phyloP scores from a whole-genome alignment of 2,113 vertebrate genomes.

The Diglossa brunneiventris region DNA sequence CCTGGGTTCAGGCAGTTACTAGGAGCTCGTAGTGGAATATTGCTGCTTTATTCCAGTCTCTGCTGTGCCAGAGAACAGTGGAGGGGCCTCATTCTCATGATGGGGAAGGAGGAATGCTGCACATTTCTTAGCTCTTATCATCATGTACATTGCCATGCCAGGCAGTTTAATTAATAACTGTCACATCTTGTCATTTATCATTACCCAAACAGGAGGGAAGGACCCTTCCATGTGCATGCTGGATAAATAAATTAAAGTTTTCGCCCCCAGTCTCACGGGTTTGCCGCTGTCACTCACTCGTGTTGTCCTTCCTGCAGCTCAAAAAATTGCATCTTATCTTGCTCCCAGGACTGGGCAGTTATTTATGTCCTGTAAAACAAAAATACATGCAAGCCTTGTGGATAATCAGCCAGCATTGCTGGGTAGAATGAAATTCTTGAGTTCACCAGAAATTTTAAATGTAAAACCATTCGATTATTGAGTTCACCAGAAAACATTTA shows the following conservation, averaged over 20 bases:
- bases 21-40: constrained; percentile 37
- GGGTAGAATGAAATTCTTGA: not conserved
- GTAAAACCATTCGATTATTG: too few species aligned
- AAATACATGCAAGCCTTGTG: not conserved
- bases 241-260: constrained; percentile 50
- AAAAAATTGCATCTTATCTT: not conserved
- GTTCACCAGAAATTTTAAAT: too few species aligned
- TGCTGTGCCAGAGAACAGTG: constrained; percentile 71
- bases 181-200: constrained; percentile 74
- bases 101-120: constrained; percentile 57
- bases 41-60: constrained; percentile 28
- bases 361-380: too few species aligned
- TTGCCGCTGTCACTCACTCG: not conserved
- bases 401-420: too few species aligned
- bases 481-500: too few species aligned
- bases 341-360: not conserved
- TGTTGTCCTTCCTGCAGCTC: not conserved
- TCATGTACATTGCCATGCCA: not conserved
- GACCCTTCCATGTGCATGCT: not conserved
- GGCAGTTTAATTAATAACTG: constrained; percentile 77
- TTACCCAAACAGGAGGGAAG: constrained; percentile 45
- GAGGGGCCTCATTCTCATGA: constrained; percentile 77
- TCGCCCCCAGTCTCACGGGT: not conserved
- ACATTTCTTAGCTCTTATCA: constrained; percentile 52
- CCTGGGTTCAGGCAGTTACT: constrained; percentile 62